These are phyloP conservation scores for Oryzaephilus surinamensis DNA, from an alignment of 1,140 invertebrate species.

Conservation along the genomic window DNA sequence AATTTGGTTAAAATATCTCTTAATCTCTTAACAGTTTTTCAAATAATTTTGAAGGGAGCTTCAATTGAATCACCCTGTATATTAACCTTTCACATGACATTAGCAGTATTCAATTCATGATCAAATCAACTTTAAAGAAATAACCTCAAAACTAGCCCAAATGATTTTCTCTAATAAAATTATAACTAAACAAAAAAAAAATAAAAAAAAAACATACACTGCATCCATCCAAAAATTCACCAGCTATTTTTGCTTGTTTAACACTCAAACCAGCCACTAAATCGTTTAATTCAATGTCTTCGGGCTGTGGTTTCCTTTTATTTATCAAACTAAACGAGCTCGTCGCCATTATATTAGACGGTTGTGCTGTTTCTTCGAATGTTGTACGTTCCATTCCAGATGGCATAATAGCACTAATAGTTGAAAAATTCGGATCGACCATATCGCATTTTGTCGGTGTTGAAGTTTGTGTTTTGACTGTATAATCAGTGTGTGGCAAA, in stretches of 20 bases:
- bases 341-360: too few species aligned
- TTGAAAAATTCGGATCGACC: conserved; percentile 31
- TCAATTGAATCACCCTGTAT: too few species aligned
- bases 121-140: too few species aligned
- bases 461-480: conserved; percentile 45
- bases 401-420: conserved; percentile 25
- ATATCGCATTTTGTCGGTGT: conserved; percentile 44
- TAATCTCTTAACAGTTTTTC: too few species aligned
- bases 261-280: conserved; percentile 48
- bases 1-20: too few species aligned
- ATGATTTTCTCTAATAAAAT: too few species aligned
- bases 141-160: too few species aligned
- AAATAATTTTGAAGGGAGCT: too few species aligned
- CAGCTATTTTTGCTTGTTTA: conserved; percentile 55
- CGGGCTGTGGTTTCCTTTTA: too few species aligned
- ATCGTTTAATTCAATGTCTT: background rate
- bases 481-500: conserved; percentile 55
- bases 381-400: conserved; percentile 1
- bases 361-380: conserved; percentile 3
- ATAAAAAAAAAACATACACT: conserved; percentile 48
- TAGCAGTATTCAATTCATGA: too few species aligned
- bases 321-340: too few species aligned
- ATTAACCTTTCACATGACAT: too few species aligned
- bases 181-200: conserved; percentile 10
- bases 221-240: conserved; percentile 74